Conservation (phyloP, 2,797 vertebrate species). For the Onychomys arenicola region DNA sequence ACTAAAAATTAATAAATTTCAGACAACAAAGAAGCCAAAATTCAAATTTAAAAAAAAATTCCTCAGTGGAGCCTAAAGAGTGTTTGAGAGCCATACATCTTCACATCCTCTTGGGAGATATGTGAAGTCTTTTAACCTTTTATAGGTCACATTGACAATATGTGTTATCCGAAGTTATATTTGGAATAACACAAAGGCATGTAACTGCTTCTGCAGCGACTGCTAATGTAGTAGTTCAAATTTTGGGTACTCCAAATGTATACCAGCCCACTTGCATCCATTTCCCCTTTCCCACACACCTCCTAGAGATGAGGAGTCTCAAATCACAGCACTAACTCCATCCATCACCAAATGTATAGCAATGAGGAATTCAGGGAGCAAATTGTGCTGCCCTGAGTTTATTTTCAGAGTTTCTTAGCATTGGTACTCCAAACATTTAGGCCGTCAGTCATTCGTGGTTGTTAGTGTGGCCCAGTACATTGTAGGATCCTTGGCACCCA, state of each 20-base stretch:
- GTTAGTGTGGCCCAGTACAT: background rate
- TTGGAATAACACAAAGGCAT: background rate
- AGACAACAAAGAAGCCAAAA: slow-evolving; percentile 47
- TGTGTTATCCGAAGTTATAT: slow-evolving; percentile 50
- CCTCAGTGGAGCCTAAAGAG: background rate
- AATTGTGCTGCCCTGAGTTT: background rate
- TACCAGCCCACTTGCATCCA: background rate
- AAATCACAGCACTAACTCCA: background rate
- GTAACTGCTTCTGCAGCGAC: background rate
- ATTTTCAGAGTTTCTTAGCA: background rate
- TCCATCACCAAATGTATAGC: background rate
- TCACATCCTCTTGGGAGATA: slow-evolving; percentile 41
- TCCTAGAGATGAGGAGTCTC: background rate
- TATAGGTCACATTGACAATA: background rate
- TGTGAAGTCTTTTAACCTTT: background rate
- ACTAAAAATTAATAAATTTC: slow-evolving; percentile 21
- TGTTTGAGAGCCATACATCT: background rate
- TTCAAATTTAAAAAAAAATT: background rate
- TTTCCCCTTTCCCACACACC: background rate
- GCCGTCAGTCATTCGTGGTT: background rate
- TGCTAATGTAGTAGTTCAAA: background rate
- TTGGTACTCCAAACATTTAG: background rate
- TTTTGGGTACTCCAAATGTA: background rate
- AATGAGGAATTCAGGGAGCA: background rate
- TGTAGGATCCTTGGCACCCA: background rate